Conservation (phyloP, 2,113 vertebrate genomes). For the Eidolon helvum region DNA sequence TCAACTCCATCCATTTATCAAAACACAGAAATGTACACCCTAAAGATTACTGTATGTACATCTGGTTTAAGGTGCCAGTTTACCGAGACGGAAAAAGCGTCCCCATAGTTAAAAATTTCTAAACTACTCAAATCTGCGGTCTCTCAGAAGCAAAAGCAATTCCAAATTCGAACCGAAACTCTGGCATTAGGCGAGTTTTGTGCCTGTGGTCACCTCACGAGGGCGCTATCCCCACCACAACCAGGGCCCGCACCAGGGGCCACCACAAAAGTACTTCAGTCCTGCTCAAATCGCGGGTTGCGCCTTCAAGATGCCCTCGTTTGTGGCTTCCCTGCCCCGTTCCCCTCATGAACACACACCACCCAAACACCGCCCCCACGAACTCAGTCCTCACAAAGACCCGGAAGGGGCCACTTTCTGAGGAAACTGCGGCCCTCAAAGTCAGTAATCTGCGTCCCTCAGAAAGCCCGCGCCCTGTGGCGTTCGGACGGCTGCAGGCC, state of each 20-base stretch:
- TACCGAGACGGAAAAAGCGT: rapidly evolving
- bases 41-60: rapidly evolving
- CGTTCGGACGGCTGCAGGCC: rapidly evolving
- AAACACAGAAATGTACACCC: not conserved
- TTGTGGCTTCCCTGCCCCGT: rapidly evolving
- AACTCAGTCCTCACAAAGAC: rapidly evolving
- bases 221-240: rapidly evolving
- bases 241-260: not conserved
- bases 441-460: rapidly evolving
- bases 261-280: rapidly evolving
- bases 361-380: rapidly evolving
- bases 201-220: rapidly evolving
- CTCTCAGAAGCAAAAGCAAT: not conserved
- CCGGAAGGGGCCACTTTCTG: rapidly evolving
- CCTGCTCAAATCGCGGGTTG: rapidly evolving
- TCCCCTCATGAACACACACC: not conserved
- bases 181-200: rapidly evolving
- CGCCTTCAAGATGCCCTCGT: rapidly evolving
- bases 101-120: not conserved
- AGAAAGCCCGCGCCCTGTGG: rapidly evolving
- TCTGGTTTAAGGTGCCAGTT: not conserved
- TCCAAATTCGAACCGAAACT: rapidly evolving
- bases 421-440: rapidly evolving
- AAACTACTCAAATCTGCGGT: not conserved
- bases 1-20: too few relatives aligned